A percentile compares a stretch with the other conserved stretches of the same genome.
Conservation (phyloP, 1,140 invertebrate species). For the Geopemphigus sp. region DNA sequence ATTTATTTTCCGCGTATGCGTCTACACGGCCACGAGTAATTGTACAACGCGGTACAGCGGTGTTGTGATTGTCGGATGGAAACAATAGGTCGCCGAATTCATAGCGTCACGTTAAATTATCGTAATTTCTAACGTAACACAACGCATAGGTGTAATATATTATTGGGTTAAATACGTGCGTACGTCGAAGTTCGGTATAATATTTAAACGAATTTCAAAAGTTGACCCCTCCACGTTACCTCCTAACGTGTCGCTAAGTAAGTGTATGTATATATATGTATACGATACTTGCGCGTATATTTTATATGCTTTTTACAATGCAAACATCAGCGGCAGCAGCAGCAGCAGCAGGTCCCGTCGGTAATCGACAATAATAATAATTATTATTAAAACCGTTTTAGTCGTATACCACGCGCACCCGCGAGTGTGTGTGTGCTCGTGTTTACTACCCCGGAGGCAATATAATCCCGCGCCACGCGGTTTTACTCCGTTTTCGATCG, state of each 20-base stretch:
- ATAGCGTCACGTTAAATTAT: too few relatives aligned
- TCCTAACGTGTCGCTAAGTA: not conserved
- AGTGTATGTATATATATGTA: not conserved
- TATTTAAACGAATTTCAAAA: conserved; percentile 2
- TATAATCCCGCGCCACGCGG: not conserved
- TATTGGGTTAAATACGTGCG: too few relatives aligned
- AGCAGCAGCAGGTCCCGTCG: not conserved
- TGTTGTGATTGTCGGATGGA: too few relatives aligned
- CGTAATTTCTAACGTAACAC: too few relatives aligned
- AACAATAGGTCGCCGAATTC: too few relatives aligned
- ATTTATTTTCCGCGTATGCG: too few relatives aligned
- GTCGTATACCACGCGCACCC: not conserved
- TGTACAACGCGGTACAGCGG: too few relatives aligned
- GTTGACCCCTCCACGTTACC: conserved; percentile 8
- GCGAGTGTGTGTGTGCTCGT: not conserved
- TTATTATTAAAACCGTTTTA: conserved; percentile 27
- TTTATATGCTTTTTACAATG: not conserved
- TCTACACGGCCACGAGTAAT: too few relatives aligned
- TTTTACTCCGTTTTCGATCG: not conserved
- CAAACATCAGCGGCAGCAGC: not conserved
- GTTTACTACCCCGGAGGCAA: not conserved
- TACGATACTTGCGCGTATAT: too few relatives aligned
- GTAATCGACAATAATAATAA: conserved; percentile 23
- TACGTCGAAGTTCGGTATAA: not conserved
- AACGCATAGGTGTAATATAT: not conserved